Conservation (phyloP, 2,888 invertebrate species). For the Torymus tubicola region DNA sequence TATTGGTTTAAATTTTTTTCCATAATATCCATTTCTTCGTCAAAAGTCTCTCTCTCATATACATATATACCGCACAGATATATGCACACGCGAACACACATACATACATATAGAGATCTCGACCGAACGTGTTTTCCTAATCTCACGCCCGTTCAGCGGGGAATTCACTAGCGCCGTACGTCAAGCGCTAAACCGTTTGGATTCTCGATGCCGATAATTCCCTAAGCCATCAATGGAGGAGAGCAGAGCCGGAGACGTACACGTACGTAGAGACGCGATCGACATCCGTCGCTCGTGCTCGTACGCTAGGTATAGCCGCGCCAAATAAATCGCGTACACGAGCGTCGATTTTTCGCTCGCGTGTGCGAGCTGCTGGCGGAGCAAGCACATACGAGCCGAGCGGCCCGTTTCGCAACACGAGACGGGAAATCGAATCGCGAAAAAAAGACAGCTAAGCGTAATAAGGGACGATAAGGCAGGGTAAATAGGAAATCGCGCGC, state of each 20-base stretch:
- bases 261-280: slow-evolving; percentile 10
- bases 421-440: neutral
- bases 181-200: slow-evolving; percentile 15
- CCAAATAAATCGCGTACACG: slow-evolving; percentile 29
- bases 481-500: too few relatives aligned
- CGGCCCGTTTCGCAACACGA: too few relatives aligned
- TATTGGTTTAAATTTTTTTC: too few relatives aligned
- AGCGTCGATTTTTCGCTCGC: neutral
- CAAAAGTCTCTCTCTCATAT: too few relatives aligned
- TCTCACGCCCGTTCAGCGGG: too few relatives aligned
- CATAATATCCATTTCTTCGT: too few relatives aligned
- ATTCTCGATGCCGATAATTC: slow-evolving; percentile 29
- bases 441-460: neutral
- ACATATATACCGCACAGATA: too few relatives aligned
- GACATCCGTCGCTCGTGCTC: slow-evolving; percentile 21
- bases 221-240: slow-evolving; percentile 20
- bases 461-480: neutral
- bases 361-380: too few relatives aligned
- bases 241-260: neutral
- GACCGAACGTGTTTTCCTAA: neutral
- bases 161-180: slow-evolving; percentile 20
- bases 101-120: neutral
- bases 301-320: too few relatives aligned
- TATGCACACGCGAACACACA: too few relatives aligned
- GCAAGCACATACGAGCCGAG: too few relatives aligned